Percentiles rank a stretch among this genome's conserved stretches.
Conservation (phyloP, 2,113 vertebrate genomes). For the Conger conger region DNA sequence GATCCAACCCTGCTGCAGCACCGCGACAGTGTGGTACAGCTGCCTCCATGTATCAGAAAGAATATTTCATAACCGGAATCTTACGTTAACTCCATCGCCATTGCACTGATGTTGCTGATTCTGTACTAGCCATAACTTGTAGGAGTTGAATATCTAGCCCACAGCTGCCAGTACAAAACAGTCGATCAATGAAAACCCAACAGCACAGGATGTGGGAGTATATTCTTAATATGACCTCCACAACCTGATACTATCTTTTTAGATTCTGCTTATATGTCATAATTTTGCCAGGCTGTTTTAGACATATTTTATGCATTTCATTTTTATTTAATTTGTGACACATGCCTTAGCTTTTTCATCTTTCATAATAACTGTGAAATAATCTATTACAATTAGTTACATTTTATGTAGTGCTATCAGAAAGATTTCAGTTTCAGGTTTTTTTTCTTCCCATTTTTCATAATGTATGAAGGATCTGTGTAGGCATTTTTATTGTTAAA, state of each 20-base stretch:
- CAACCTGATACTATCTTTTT: background rate
- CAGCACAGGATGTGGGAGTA: background rate
- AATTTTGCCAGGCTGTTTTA: background rate
- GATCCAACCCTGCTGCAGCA: background rate
- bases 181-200: background rate
- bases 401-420: slow-evolving; percentile 12
- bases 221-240: background rate
- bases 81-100: background rate
- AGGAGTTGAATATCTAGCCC: background rate
- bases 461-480: background rate
- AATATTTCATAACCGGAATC: background rate
- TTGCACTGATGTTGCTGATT: background rate
- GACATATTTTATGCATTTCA: background rate
- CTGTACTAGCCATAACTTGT: background rate
- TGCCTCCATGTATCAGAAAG: background rate
- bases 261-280: background rate
- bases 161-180: background rate
- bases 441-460: background rate
- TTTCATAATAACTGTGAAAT: slow-evolving; percentile 1
- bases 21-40: background rate
- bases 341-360: background rate
- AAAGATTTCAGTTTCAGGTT: slow-evolving; percentile 12
- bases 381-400: background rate
- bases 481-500: slow-evolving; percentile 1
- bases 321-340: background rate